Conservation (phyloP, 2,113 vertebrate species). For the Silurus meridionalis region DNA sequence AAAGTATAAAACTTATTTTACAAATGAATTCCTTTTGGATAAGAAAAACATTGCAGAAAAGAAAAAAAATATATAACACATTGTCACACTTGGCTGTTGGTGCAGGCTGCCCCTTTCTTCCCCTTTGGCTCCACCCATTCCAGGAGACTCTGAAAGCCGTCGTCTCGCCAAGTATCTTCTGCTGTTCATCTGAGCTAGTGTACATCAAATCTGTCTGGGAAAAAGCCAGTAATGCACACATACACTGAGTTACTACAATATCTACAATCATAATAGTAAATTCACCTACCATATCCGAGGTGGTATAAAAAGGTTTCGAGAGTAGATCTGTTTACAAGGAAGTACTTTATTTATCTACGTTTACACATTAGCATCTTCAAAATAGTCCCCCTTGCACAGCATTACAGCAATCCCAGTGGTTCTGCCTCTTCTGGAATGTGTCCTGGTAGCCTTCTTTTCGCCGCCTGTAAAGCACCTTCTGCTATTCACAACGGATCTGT, state of each 20-base stretch:
- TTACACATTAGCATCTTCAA: no score
- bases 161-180: neutral
- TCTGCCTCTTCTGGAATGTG: no score
- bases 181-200: neutral
- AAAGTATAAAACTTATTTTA: neutral
- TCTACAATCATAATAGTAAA: neutral
- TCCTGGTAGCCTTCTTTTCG: no score
- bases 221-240: neutral
- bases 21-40: neutral
- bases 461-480: no score
- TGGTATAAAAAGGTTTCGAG: neutral
- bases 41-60: neutral
- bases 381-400: no score
- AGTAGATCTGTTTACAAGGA: no score
- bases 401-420: no score
- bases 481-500: no score
- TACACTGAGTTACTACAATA: no score
- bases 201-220: neutral
- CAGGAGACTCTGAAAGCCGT: conserved; percentile 39
- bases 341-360: no score
- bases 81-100: conserved; percentile 66
- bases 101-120: conserved; percentile 72
- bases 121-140: conserved; percentile 43
- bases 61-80: neutral
- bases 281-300: neutral